Conservation (phyloP, 2,888 invertebrate species). For the Scrobipalpa costella region DNA sequence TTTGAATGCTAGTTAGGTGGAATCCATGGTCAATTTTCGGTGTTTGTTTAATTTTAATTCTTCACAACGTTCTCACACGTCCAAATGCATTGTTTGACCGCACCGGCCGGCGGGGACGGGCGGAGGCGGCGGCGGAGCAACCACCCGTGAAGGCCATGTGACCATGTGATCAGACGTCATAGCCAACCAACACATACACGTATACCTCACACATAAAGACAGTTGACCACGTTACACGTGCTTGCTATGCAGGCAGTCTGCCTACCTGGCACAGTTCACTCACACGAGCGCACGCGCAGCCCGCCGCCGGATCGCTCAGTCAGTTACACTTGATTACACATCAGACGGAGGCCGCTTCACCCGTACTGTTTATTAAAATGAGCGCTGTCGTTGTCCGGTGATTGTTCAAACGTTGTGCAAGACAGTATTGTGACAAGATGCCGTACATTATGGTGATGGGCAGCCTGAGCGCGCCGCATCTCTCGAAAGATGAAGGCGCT, state of each 20-base stretch:
- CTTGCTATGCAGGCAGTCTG: conserved; percentile 36
- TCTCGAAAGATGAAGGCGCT: conserved; percentile 73
- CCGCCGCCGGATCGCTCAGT: conserved; percentile 20
- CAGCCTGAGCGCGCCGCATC: conserved; percentile 67
- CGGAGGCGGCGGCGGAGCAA: conserved; percentile 45
- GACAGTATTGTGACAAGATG: conserved; percentile 48
- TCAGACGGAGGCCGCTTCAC: conserved; percentile 31
- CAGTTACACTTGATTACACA: conserved; percentile 30
- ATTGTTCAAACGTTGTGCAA: conserved; percentile 34
- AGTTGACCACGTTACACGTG: conserved; percentile 44
- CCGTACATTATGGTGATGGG: conserved; percentile 79
- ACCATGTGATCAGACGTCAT: conserved; percentile 51
- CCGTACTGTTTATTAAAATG: conserved; percentile 49
- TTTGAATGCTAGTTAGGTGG: too few species aligned
- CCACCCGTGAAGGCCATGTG: conserved; percentile 70
- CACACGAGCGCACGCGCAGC: conserved; percentile 47
- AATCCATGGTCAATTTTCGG: not conserved
- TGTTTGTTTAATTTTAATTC: conserved; percentile 15
- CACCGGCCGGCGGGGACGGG: conserved; percentile 27
- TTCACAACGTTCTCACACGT: conserved; percentile 19
- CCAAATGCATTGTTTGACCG: conserved; percentile 34
- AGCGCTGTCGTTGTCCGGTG: conserved; percentile 47
- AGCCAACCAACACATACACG: conserved; percentile 51
- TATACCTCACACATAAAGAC: conserved; percentile 39
- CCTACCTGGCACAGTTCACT: conserved; percentile 52